These are phyloP conservation scores for Drosophila mimica DNA, from an alignment of 2,888 invertebrate species.

Conservation along the genomic window DNA sequence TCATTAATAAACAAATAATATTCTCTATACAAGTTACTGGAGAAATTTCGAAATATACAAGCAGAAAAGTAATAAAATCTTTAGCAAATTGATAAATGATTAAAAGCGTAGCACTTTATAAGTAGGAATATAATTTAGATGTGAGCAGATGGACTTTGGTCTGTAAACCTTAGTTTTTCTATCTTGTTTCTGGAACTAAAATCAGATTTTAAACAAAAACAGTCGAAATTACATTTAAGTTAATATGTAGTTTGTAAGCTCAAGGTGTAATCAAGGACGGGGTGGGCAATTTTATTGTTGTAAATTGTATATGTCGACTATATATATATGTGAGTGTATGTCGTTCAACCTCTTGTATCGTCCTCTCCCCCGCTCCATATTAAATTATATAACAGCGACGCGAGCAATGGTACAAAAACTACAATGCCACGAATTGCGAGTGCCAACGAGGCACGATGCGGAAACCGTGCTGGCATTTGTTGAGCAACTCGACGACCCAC, in stretches of 20 bases:
- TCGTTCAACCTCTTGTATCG: constrained; percentile 10
- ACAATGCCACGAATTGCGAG: background rate
- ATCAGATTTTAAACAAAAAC: background rate
- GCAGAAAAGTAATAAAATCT: background rate
- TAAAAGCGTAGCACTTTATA: background rate
- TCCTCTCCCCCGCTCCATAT: background rate
- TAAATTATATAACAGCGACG: background rate
- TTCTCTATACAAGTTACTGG: background rate
- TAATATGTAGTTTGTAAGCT: background rate
- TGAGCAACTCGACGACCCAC: constrained; percentile 19
- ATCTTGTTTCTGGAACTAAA: background rate
- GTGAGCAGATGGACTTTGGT: background rate
- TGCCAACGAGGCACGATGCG: constrained; percentile 60
- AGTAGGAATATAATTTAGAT: background rate
- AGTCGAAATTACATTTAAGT: background rate
- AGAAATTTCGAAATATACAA: background rate
- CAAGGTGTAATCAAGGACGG: background rate
- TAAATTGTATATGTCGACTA: no score
- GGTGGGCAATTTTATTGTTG: background rate
- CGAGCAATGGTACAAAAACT: constrained; percentile 13
- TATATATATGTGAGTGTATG: constrained; percentile 9
- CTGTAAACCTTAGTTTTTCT: background rate
- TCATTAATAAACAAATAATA: background rate
- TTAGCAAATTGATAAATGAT: background rate
- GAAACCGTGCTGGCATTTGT: constrained; percentile 60